Evolutionary conservation across 2,113 vertebrate genomes (phyloP), one percentile per base, ranked within the genome.

Genomic region (Donacobius atricapilla): DNA sequence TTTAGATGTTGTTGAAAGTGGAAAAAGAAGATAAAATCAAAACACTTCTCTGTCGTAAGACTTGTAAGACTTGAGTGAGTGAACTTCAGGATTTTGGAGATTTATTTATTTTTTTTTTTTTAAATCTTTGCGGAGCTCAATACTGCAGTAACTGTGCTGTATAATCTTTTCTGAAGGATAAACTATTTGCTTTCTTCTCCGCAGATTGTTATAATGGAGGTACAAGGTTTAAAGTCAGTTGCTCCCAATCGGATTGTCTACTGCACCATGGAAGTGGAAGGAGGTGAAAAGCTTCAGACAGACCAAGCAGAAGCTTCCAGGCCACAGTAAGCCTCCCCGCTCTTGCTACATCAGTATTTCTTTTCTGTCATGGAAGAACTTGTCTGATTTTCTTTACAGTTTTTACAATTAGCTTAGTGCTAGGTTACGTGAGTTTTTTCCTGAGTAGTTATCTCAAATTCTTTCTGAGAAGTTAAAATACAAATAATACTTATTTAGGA

Each of bases 231-330:
- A 91, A 99, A 98, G 91, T 99, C 99, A 5, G 98, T 99, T 0
- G 99, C 99, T 88, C 99, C 99, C 28, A 99, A 99, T 97, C 98
- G 99, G 76, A 98, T 99, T 53, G 99, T 99, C 33, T 99, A 99
- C 97, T 99, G 99, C 95, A 99, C 99, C 61, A 99, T 99, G 99
- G 99, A 99, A 97, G 99, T 99, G 65, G 99, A 99, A 95, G 99
- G 99, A 22, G 99, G 99, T 3, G 98, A 99, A 61, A 99, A 99
- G 91, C 99, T 99, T 71, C 99, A 99, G 97, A 99, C 99, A 0
- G 99, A 99, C 97, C 99, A 99, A 61, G 99, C 99, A 21, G 99
- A 99, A 98, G 99, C 99, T 54, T 99, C 99, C 86, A 99, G 98
- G 96, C 99, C 99, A 90, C 99, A 99, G 99, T 99, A 98, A 99